Percentiles rank a stretch among this genome's conserved stretches.
phyloP scores from a whole-genome alignment of 2,888 invertebrate species.

The Ochropacha duplaris region DNA sequence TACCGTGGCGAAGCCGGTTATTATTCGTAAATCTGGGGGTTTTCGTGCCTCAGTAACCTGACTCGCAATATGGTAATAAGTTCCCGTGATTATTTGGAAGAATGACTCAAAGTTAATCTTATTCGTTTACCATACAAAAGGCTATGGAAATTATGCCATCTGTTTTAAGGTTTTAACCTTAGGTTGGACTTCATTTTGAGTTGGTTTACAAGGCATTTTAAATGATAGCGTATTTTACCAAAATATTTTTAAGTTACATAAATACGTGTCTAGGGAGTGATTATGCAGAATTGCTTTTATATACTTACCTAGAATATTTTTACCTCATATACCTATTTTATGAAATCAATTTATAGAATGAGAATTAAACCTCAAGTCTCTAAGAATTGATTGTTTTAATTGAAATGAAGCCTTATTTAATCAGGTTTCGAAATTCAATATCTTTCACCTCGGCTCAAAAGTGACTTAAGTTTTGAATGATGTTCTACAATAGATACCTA shows the following conservation, averaged over 20 bases:
- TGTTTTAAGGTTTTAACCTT: neutral
- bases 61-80: slow-evolving; percentile 18
- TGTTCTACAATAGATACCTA: too few species aligned
- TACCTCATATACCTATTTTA: too few species aligned
- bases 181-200: neutral
- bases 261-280: too few species aligned
- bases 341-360: too few species aligned
- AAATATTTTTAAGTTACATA: neutral
- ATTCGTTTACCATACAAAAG: neutral
- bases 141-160: neutral
- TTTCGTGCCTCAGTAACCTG: slow-evolving; percentile 13
- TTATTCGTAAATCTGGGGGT: slow-evolving; percentile 20
- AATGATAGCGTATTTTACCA: neutral
- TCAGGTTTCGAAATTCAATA: too few species aligned
- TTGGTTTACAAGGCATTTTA: neutral
- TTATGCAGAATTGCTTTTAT: too few species aligned
- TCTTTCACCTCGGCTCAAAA: too few species aligned
- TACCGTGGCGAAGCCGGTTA: slow-evolving; percentile 8
- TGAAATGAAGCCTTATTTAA: too few species aligned
- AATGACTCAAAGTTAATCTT: neutral
- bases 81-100: slow-evolving; percentile 4
- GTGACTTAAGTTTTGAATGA: too few species aligned
- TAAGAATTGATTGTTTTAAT: too few species aligned
- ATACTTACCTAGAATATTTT: too few species aligned
- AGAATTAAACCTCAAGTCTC: too few species aligned